Evolutionary conservation across 2,113 vertebrate species (phyloP).

Genomic region (Menura novaehollandiae): DNA sequence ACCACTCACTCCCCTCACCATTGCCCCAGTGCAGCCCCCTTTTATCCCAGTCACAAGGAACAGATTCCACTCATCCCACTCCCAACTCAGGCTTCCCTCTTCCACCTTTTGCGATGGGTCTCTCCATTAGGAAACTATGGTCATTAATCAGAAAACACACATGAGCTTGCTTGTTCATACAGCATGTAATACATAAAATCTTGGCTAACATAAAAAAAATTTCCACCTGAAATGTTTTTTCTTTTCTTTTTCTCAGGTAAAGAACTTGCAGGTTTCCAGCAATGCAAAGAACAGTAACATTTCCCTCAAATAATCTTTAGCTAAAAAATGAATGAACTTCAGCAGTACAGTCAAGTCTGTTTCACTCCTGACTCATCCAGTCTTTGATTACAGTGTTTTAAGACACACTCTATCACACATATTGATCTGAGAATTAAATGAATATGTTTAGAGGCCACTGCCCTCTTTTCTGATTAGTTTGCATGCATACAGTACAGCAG

Average conservation of each 20-base stretch:
- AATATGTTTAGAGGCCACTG: not conserved
- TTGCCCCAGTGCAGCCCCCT: not conserved
- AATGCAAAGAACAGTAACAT: not conserved
- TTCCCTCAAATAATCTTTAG: not conserved
- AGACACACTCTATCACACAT: not conserved
- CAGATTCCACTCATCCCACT: not conserved
- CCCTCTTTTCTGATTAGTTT: not conserved
- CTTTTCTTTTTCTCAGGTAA: not conserved
- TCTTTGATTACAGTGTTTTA: not conserved
- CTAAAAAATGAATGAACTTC: not conserved
- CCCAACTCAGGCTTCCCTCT: not conserved
- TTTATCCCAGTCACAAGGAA: not conserved
- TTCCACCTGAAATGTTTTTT: not conserved
- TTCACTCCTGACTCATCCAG: not conserved
- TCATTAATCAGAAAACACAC: fast-evolving
- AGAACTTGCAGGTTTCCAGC: not conserved
- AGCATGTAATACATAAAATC: fast-evolving
- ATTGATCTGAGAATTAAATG: not conserved
- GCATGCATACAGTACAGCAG: fast-evolving
- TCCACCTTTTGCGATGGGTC: not conserved
- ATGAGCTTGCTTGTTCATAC: fast-evolving
- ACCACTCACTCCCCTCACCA: not conserved
- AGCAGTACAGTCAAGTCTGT: not conserved
- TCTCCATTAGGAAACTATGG: fast-evolving
- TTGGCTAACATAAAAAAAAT: not conserved